phyloP scores from a whole-genome alignment of 2,888 invertebrate species.

The Doris montereyensis region DNA sequence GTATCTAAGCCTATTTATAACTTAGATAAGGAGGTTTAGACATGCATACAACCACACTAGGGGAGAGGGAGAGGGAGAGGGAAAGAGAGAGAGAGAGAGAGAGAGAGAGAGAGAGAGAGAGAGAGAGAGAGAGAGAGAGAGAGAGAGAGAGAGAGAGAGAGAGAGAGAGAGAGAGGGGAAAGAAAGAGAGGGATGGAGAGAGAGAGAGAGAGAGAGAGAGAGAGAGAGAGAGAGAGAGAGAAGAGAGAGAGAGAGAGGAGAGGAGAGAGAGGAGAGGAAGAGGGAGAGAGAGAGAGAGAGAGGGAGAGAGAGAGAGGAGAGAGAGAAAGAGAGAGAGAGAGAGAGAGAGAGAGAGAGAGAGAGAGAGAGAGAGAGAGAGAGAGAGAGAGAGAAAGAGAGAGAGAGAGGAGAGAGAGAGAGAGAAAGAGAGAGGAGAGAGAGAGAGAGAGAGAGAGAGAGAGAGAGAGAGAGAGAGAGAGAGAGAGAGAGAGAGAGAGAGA shows the following conservation, averaged over 20 bases:
- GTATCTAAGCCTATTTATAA: too few relatives aligned
- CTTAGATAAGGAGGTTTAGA: too few relatives aligned
- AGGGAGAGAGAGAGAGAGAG: not conserved
- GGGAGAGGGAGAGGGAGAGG: not conserved
- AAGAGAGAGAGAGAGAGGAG: not conserved
- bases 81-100: not conserved
- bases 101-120: not conserved
- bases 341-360: not conserved
- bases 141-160: not conserved
- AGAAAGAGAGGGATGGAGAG: not conserved
- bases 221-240: not conserved
- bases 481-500: not conserved
- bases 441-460: not conserved
- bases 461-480: not conserved
- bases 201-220: not conserved
- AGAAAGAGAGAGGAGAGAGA: not conserved
- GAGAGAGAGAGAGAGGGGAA: not conserved
- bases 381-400: not conserved
- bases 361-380: not conserved
- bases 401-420: not conserved
- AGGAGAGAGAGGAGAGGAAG: not conserved
- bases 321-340: not conserved
- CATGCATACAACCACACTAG: too few relatives aligned
- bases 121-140: not conserved
- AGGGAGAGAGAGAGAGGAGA: not conserved